A percentile compares a stretch with the other conserved stretches of the same genome.
phyloP scores from a whole-genome alignment of 1,140 invertebrate species.

The Eubasilissa regina region DNA sequence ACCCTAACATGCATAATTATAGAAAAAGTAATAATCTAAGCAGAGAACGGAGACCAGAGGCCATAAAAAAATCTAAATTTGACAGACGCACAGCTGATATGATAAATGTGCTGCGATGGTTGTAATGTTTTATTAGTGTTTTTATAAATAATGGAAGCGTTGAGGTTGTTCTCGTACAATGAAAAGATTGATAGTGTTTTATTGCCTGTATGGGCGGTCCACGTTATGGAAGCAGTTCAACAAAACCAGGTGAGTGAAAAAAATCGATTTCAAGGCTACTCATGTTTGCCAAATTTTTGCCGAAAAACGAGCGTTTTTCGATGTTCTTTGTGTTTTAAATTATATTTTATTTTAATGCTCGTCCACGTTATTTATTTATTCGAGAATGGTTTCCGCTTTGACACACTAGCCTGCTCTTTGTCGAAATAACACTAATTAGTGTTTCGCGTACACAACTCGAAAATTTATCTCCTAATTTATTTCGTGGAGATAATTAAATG shows the following conservation, averaged over 20 bases:
- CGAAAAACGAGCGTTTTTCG: constrained; percentile 33
- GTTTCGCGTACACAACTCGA: too few species aligned
- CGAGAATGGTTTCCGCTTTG: too few species aligned
- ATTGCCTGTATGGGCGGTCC: constrained; percentile 19
- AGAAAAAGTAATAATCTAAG: constrained; percentile 13
- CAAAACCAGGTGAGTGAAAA: constrained; percentile 47
- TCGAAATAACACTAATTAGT: too few species aligned
- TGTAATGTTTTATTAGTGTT: constrained; percentile 39
- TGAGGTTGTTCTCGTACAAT: constrained; percentile 37
- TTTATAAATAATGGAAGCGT: constrained; percentile 40
- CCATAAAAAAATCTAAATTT: constrained; percentile 45
- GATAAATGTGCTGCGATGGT: constrained; percentile 22
- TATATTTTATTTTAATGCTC: too few species aligned
- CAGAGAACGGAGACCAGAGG: background rate
- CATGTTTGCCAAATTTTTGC: constrained; percentile 53
- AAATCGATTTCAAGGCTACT: constrained; percentile 52
- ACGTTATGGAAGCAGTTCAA: constrained; percentile 39
- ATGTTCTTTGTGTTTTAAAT: background rate
- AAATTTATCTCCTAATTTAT: too few species aligned
- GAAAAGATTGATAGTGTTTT: constrained; percentile 36
- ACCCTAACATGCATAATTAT: background rate
- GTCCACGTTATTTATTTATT: too few species aligned
- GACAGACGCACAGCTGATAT: constrained; percentile 53
- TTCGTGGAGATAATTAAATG: too few species aligned
- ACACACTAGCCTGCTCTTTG: too few species aligned